These are phyloP conservation scores for Bactericera cockerelli DNA, from an alignment of 1,140 invertebrate genomes.

Conservation along the genomic window DNA sequence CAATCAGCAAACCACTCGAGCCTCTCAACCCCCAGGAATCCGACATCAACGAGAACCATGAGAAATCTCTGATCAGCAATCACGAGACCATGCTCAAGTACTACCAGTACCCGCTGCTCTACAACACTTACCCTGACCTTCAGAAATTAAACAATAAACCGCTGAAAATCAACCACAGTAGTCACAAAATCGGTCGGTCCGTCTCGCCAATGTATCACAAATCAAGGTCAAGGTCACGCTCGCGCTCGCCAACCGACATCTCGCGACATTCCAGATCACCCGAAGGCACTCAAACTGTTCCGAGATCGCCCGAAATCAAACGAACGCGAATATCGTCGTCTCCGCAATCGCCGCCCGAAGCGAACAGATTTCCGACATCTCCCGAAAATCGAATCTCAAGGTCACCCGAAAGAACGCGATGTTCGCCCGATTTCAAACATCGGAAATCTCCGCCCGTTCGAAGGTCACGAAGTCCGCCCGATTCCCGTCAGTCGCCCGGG, in stretches of 20 bases:
- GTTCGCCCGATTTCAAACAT: neutral
- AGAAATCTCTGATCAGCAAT: neutral
- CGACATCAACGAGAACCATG: conserved; percentile 3
- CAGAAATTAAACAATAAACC: neutral
- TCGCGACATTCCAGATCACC: too few species aligned
- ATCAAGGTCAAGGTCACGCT: neutral
- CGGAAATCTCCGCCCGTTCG: too few species aligned
- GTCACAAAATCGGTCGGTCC: neutral
- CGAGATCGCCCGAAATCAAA: neutral
- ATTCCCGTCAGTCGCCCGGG: neutral
- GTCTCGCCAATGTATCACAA: neutral
- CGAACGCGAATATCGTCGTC: too few species aligned
- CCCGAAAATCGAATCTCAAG: neutral
- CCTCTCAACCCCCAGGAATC: neutral
- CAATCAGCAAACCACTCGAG: neutral
- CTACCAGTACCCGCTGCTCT: neutral
- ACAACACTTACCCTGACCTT: neutral
- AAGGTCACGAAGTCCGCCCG: neutral
- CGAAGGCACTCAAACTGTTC: conserved; percentile 1
- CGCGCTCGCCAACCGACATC: neutral
- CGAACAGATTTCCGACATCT: neutral
- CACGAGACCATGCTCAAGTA: neutral
- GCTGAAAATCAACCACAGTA: neutral
- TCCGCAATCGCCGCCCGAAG: neutral
- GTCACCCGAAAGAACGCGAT: neutral